phyloP scores from a whole-genome alignment of 2,113 vertebrate species.

The Tapirus terrestris region DNA sequence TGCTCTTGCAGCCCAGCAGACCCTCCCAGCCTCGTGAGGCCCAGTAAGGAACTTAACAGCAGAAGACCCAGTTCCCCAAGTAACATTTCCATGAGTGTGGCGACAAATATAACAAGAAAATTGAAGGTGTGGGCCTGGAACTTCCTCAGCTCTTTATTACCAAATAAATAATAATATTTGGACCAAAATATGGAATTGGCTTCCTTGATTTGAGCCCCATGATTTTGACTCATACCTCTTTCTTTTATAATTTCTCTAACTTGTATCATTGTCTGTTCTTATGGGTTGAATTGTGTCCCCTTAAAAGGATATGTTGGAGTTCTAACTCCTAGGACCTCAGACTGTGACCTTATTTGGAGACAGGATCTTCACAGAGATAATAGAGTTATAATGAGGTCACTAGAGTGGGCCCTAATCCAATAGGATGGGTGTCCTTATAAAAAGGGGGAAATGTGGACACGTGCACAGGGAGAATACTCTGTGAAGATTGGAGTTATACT shows the following conservation, averaged over 20 bases:
- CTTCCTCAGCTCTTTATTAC: not conserved
- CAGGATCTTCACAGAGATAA: not conserved
- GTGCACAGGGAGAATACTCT: not conserved
- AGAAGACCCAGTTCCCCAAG: not conserved
- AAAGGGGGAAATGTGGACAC: not conserved
- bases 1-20: not conserved
- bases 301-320: not conserved
- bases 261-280: not conserved
- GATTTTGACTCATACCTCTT: not conserved
- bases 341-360: not conserved
- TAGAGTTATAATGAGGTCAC: not conserved
- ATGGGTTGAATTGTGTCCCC: not conserved
- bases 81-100: not conserved
- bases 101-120: not conserved
- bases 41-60: not conserved
- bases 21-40: not conserved
- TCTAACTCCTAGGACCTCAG: not conserved
- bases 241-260: not conserved
- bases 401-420: not conserved
- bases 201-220: not conserved
- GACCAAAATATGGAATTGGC: not conserved
- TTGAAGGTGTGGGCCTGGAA: not conserved
- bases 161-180: too few species aligned
- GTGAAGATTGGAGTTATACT: not conserved
- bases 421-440: not conserved